phyloP scores from a whole-genome alignment of 2,113 vertebrate genomes.

The Pseudopipra pipra region DNA sequence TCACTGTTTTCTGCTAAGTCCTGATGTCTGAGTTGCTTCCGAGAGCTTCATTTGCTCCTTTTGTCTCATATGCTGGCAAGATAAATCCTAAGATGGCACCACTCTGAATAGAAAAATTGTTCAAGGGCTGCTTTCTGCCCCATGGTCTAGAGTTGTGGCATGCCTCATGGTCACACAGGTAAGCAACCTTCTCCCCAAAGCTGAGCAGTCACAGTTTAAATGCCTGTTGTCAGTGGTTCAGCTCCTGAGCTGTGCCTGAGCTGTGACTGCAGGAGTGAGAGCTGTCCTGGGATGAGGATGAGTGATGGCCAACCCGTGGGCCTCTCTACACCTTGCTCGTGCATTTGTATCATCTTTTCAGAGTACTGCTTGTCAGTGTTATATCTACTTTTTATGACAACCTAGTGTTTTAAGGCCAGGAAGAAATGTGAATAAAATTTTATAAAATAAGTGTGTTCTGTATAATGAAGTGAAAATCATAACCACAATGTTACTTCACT shows the following conservation, averaged over 20 bases:
- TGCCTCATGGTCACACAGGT: background rate
- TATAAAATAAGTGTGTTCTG: background rate
- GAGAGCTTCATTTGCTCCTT: background rate
- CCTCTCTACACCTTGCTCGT: background rate
- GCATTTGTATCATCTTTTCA: background rate
- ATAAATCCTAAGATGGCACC: background rate
- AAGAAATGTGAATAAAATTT: background rate
- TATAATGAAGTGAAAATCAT: background rate
- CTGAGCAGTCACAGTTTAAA: background rate
- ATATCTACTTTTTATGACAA: background rate
- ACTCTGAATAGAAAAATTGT: background rate
- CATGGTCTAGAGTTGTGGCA: background rate
- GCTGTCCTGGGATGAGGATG: background rate
- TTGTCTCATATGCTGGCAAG: background rate
- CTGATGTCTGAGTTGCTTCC: background rate
- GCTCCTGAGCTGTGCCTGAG: accelerated
- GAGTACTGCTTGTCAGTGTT: background rate
- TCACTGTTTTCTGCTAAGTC: background rate
- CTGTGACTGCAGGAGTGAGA: background rate
- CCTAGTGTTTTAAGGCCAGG: background rate
- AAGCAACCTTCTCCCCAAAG: background rate
- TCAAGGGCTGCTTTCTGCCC: background rate
- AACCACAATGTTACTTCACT: background rate
- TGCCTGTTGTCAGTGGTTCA: background rate
- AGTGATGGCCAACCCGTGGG: background rate